Conservation (phyloP, 2,113 vertebrate genomes). For the Pampusana beccarii region DNA sequence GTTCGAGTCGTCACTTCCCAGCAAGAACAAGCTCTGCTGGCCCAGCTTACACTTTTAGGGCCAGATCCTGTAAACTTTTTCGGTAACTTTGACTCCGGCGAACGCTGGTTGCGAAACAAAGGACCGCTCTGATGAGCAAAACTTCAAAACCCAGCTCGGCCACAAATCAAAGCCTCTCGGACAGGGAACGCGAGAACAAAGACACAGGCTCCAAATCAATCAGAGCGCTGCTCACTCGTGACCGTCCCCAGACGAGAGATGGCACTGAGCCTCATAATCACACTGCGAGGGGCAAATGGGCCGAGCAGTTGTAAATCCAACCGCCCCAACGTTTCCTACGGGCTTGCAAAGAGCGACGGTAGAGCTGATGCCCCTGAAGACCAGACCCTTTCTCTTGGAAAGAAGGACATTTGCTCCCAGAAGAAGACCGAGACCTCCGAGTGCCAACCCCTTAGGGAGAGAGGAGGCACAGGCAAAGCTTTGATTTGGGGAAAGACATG, state of each 20-base stretch:
- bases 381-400: not conserved
- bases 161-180: not conserved
- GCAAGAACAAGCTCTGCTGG: not conserved
- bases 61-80: not conserved
- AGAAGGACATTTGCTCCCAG: not conserved
- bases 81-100: rapidly evolving
- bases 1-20: not conserved
- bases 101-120: not conserved
- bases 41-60: not conserved
- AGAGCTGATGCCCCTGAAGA: not conserved
- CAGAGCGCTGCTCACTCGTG: not conserved
- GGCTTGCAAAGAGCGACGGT: not conserved
- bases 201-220: not conserved
- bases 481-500: not conserved
- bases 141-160: not conserved
- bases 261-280: not conserved
- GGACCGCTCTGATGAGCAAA: rapidly evolving
- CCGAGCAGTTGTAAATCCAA: not conserved
- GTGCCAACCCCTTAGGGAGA: rapidly evolving
- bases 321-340: not conserved
- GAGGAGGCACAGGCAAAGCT: not conserved
- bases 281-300: not conserved
- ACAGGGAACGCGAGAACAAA: constrained; percentile 7
- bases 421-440: not conserved
- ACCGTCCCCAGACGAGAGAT: not conserved